Conservation (phyloP, 2,888 invertebrate genomes). For the Ennomos fuscantarius region DNA sequence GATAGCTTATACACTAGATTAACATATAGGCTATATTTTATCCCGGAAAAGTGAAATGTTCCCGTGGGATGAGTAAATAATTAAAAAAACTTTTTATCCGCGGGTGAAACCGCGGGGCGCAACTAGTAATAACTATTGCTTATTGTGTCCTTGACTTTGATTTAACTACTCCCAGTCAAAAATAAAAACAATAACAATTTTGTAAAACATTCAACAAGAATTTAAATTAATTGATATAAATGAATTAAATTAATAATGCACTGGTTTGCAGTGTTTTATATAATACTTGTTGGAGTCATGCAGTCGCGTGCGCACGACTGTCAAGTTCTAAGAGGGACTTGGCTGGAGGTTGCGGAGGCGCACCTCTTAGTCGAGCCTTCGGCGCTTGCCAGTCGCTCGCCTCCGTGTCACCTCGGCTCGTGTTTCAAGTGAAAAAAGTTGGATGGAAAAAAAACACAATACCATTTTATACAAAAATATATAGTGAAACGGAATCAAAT, state of each 20-base stretch:
- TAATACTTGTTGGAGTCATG: conserved; percentile 18
- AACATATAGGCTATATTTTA: no score
- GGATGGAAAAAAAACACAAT: conserved; percentile 42
- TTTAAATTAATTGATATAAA: no score
- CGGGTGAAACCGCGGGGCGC: no score
- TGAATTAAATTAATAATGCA: not conserved
- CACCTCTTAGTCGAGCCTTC: conserved; percentile 56
- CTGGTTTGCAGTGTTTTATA: conserved; percentile 3
- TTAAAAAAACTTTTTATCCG: no score
- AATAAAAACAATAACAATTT: no score
- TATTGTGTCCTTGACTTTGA: no score
- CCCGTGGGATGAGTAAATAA: no score
- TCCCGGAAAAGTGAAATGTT: no score
- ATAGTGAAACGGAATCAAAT: conserved; percentile 4
- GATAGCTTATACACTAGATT: no score
- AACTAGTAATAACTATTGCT: no score
- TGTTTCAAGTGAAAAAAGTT: conserved; percentile 37
- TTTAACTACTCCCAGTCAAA: no score
- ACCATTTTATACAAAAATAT: conserved; percentile 6
- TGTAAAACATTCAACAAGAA: no score
- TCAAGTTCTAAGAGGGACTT: conserved; percentile 47
- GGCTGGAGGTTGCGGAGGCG: conserved; percentile 53
- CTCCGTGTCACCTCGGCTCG: conserved; percentile 41
- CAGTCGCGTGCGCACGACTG: conserved; percentile 22
- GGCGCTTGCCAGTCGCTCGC: conserved; percentile 54